Base-by-base conservation (phyloP, 2,113 vertebrate species). In the Nothoprocta perdicaria region DNA sequence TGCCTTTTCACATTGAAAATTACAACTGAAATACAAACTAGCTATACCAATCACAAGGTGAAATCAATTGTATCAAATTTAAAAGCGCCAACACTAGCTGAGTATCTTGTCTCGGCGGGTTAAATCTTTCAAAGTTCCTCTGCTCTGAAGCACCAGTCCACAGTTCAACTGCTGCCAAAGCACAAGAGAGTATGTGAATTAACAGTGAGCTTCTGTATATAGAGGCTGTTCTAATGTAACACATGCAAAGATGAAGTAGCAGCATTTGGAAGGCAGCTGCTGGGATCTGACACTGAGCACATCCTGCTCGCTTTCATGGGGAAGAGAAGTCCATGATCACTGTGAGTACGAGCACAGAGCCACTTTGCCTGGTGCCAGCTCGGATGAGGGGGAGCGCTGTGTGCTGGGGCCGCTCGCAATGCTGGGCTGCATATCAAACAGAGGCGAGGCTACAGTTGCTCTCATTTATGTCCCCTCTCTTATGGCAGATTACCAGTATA, bases 51-150 rank as follows among this genome's bases (percentile, higher is more conserved):
- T 53, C 22, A 78, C 58, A 80, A 12, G 29, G 40, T 62, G 66
- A 78, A 15, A 55, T 2, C 6, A 18, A 38, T 3, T 14, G 18
- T 26, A 27, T 67, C 6, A 35, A 38, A 63, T 10, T 55, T 12
- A 74, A 73, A 22, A 26, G 31, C 45, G 22, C 12, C 45, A 53
- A 46, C 12, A 7, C 33, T 46, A 67, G 31, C 31, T 29, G 53
- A 45, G 24, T 11, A 9, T 2, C 0, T 1, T 15, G 31, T 17
- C 72, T 57, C 0, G 0, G 31, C n/a, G 80, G 33, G 19, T 27
- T 4, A 38, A 8, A 18, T 29, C 11, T 40, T 72, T 52, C 67
- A 50, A 33, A 50, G 4, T 33, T 48, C 12, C 1, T 1, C 45
- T 40, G 65, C 16, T 48, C 27, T 26, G 3, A 4, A 24, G 38